phyloP scores from a whole-genome alignment of 1,140 invertebrate genomes.

The Drosophila tani region DNA sequence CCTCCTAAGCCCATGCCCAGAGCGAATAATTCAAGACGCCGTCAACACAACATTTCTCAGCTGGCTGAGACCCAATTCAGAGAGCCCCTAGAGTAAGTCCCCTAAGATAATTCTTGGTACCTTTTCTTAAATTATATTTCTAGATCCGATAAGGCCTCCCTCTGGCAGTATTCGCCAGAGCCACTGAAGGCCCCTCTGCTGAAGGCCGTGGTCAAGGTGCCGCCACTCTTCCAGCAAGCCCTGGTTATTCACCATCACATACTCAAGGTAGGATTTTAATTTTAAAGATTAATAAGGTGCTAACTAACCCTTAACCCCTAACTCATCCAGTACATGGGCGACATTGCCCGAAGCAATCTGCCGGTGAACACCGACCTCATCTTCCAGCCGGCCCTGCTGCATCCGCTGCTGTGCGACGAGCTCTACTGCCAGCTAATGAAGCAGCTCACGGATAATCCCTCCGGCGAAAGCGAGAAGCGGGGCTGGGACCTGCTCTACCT shows the following conservation, averaged over 20 bases:
- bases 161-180: constrained; percentile 94
- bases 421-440: constrained; percentile 98
- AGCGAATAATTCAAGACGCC: constrained; percentile 86
- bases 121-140: background rate
- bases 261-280: constrained; percentile 87
- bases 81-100: constrained; percentile 81
- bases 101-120: fast-evolving
- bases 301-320: too few relatives aligned
- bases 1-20: constrained; percentile 38
- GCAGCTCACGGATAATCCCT: constrained; percentile 95
- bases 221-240: constrained; percentile 91
- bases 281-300: too few relatives aligned
- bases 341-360: constrained; percentile 91
- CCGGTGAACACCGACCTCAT: constrained; percentile 93
- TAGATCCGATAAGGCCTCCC: constrained; percentile 86
- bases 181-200: constrained; percentile 94
- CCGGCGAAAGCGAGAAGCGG: constrained; percentile 93
- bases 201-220: constrained; percentile 91
- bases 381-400: constrained; percentile 92
- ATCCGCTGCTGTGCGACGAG: constrained; percentile 94
- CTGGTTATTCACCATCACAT: constrained; percentile 91
- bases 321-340: constrained; percentile 92
- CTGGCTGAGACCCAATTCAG: constrained; percentile 94
- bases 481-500: constrained; percentile 98
- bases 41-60: constrained; percentile 92